Conservation (phyloP, 2,113 vertebrate species). For the Tautogolabrus adspersus region DNA sequence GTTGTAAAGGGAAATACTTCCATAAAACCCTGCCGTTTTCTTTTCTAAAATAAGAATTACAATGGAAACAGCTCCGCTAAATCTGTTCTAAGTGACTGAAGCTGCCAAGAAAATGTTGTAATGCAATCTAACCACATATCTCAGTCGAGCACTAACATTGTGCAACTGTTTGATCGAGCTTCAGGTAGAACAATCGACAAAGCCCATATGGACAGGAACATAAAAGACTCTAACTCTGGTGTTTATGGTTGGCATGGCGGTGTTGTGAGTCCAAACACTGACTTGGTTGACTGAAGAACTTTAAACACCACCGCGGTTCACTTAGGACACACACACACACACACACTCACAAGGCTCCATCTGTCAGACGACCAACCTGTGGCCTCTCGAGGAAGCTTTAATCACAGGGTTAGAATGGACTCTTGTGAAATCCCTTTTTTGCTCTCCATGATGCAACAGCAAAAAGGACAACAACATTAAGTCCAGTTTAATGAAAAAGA, state of each 20-base stretch:
- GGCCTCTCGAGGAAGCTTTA: slow-evolving; percentile 26
- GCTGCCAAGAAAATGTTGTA: not conserved
- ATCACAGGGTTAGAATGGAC: slow-evolving; percentile 4
- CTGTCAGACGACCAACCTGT: slow-evolving; percentile 21
- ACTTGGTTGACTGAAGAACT: slow-evolving; percentile 21
- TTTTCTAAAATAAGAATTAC: not conserved
- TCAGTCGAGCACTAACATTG: not conserved
- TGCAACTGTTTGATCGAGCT: not conserved
- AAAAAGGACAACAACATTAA: no score
- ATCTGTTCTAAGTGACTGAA: not conserved
- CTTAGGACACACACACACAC: slow-evolving; percentile 8
- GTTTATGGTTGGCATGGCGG: slow-evolving; percentile 42
- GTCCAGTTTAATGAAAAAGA: no score
- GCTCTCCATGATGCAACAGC: no score
- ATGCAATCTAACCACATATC: not conserved
- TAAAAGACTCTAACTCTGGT: not conserved
- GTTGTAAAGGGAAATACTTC: not conserved
- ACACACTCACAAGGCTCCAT: not conserved
- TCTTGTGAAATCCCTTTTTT: not conserved
- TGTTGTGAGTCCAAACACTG: slow-evolving; percentile 52
- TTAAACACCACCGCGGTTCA: slow-evolving; percentile 34
- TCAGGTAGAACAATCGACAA: not conserved
- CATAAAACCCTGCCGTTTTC: not conserved
- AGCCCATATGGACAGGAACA: not conserved
- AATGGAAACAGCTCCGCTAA: not conserved